Evolutionary conservation across 2,113 vertebrate species (phyloP).

Genomic region (Amazona vittata): DNA sequence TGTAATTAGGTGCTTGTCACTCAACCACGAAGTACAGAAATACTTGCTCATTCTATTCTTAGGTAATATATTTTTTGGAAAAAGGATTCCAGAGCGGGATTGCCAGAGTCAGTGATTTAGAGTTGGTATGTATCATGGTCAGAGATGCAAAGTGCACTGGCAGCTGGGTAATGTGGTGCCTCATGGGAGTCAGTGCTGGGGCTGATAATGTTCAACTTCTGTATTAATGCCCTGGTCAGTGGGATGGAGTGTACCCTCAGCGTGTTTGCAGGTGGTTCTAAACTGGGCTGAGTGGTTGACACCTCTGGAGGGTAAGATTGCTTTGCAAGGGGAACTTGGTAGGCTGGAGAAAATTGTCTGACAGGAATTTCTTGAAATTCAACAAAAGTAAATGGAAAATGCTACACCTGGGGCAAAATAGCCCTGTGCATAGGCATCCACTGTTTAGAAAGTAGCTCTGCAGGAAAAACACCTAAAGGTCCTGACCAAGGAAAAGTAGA

Average conservation of each 20-base stretch:
- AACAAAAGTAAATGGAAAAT: background rate
- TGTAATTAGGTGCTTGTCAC: background rate
- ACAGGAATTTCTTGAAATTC: background rate
- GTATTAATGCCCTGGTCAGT: fast-evolving
- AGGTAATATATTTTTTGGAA: background rate
- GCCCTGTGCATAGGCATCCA: background rate
- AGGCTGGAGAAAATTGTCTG: background rate
- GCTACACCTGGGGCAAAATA: background rate
- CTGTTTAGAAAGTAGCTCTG: background rate
- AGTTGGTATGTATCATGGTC: background rate
- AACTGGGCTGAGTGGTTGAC: background rate
- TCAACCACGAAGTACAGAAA: background rate
- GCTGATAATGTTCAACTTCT: background rate
- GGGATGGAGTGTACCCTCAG: background rate
- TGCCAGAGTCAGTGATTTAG: background rate
- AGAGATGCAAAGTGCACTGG: fast-evolving
- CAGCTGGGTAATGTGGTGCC: background rate
- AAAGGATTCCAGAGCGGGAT: background rate
- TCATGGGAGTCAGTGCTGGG: fast-evolving
- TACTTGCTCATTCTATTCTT: background rate
- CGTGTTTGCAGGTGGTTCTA: background rate
- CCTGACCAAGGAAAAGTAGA: background rate
- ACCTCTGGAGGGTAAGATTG: background rate
- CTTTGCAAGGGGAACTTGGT: background rate
- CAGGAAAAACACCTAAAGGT: background rate